Conservation (phyloP, 2,888 invertebrate genomes). For the Coecobrya sp. region DNA sequence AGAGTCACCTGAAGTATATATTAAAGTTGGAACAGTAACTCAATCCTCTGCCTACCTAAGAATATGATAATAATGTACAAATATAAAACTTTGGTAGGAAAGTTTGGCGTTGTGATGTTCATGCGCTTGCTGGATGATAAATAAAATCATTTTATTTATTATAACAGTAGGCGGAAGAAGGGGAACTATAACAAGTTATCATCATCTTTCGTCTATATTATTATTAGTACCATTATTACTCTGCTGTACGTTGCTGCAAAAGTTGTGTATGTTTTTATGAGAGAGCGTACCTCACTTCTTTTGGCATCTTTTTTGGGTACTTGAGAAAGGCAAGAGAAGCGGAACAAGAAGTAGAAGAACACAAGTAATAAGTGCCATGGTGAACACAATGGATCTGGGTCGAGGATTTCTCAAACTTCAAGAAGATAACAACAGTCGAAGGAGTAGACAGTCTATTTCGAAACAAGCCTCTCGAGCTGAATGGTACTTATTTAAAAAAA, state of each 20-base stretch:
- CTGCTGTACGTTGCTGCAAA: not conserved
- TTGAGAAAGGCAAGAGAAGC: not conserved
- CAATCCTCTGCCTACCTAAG: not conserved
- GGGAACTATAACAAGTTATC: conserved; percentile 7
- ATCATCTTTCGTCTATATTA: not conserved
- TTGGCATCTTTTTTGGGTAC: not conserved
- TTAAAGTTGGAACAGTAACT: no score
- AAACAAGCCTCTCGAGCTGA: conserved; percentile 77
- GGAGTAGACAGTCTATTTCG: conserved; percentile 81
- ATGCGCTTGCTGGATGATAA: not conserved
- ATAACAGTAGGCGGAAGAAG: not conserved
- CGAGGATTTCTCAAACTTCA: conserved; percentile 85
- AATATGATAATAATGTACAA: not conserved
- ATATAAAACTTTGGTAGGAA: not conserved
- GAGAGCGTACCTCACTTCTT: not conserved
- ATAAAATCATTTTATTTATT: not conserved
- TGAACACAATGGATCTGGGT: conserved; percentile 78
- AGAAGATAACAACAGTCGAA: conserved; percentile 83
- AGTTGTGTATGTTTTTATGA: not conserved
- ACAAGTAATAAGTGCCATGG: conserved; percentile 24
- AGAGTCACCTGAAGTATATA: no score
- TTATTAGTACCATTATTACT: not conserved
- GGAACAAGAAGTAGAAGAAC: not conserved
- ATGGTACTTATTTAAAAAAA: conserved; percentile 50
- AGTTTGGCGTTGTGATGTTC: not conserved